These are phyloP conservation scores for Andrena chrysosceles DNA, from an alignment of 2,888 invertebrate genomes.

Conservation along the genomic window DNA sequence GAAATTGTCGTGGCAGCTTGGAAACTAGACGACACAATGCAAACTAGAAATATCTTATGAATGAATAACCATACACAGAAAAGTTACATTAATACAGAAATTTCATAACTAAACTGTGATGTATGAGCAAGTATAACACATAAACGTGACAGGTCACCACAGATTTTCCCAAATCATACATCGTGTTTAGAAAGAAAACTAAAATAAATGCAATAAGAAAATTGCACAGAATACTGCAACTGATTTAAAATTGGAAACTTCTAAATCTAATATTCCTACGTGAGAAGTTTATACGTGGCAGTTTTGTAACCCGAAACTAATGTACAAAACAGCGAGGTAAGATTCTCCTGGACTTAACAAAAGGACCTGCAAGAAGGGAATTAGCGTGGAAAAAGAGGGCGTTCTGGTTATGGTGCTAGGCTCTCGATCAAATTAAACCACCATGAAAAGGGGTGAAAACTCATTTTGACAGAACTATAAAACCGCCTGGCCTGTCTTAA, in stretches of 20 bases:
- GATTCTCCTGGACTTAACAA: not conserved
- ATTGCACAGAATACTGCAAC: no score
- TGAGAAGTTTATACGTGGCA: not conserved
- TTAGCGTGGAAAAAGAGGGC: not conserved
- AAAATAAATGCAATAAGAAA: no score
- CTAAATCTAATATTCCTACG: no score
- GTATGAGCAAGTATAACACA: no score
- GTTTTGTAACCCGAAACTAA: not conserved
- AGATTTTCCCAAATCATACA: no score
- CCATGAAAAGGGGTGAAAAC: slow-evolving; percentile 35
- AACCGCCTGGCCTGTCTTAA: slow-evolving; percentile 37
- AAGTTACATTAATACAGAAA: not conserved
- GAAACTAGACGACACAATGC: slow-evolving; percentile 11
- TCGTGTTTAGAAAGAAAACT: no score
- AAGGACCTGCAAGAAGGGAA: not conserved
- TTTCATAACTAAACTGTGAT: no score
- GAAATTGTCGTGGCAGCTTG: slow-evolving; percentile 30
- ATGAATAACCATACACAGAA: not conserved
- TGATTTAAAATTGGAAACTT: no score
- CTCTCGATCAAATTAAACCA: slow-evolving; percentile 17
- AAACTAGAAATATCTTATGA: not conserved
- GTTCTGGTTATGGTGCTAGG: not conserved
- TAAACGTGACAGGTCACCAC: no score
- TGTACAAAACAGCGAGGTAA: not conserved
- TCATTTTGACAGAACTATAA: slow-evolving; percentile 48